phyloP scores from a whole-genome alignment of 2,797 vertebrate genomes.

The Oryzias dopingdopingensis region DNA sequence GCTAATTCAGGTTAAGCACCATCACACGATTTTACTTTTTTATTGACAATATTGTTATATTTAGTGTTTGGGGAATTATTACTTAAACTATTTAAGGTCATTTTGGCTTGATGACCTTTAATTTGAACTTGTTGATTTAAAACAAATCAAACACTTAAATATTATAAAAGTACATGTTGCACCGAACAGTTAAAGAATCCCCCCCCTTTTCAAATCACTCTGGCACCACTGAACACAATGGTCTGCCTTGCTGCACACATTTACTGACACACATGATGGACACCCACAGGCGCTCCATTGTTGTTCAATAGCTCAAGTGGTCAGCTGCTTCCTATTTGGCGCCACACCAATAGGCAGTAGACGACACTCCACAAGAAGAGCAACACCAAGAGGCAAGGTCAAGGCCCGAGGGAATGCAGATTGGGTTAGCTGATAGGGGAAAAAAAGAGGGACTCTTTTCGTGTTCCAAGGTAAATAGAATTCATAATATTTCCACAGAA shows the following conservation, averaged over 20 bases:
- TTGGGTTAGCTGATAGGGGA: conserved; percentile 25
- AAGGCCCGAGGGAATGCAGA: conserved; percentile 19
- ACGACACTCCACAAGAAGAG: conserved; percentile 13
- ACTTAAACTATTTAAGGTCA: too few relatives aligned
- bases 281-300: conserved; percentile 17
- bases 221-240: conserved; percentile 48
- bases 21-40: too few relatives aligned
- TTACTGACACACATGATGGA: conserved; percentile 20
- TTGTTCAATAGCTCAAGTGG: conserved; percentile 61
- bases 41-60: too few relatives aligned
- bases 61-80: too few relatives aligned
- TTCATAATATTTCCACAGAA: conserved; percentile 11
- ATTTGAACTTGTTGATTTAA: too few relatives aligned
- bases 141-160: too few relatives aligned
- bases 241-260: conserved; percentile 4
- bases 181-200: background rate
- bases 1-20: too few relatives aligned
- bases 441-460: conserved; percentile 29
- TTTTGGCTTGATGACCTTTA: too few relatives aligned
- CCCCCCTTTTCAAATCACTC: background rate
- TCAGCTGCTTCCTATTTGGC: conserved; percentile 80
- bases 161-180: background rate
- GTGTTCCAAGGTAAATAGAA: background rate
- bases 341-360: conserved; percentile 71
- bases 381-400: conserved; percentile 24